Evolutionary conservation across 2,113 vertebrate species (phyloP).

Genomic region (Oncorhynchus nerka): DNA sequence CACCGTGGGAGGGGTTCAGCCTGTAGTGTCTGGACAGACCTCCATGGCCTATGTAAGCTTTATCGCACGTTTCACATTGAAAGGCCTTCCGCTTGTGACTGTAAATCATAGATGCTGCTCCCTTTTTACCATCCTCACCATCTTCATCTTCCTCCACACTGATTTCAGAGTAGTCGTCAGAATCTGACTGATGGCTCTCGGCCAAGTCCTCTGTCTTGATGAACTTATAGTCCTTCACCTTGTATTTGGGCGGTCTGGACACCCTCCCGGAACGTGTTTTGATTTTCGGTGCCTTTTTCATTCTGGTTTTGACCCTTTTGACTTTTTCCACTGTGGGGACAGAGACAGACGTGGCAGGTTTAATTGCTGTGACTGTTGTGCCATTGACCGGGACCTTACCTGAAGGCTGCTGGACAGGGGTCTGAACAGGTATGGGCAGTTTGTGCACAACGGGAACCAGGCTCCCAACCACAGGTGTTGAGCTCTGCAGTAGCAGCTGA

Average conservation of each 20-base stretch:
- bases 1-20: conserved; percentile 85
- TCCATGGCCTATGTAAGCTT: conserved; percentile 90
- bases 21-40: conserved; percentile 91
- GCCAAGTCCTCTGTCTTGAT: conserved; percentile 93
- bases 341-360: not conserved
- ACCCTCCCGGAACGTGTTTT: conserved; percentile 92
- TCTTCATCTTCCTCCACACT: conserved; percentile 88
- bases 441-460: conserved; percentile 71
- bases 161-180: conserved; percentile 94
- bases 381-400: conserved; percentile 25
- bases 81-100: conserved; percentile 82
- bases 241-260: conserved; percentile 92
- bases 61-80: conserved; percentile 87
- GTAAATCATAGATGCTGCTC: conserved; percentile 45
- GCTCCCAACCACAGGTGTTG: conserved; percentile 65
- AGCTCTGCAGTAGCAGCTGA: conserved; percentile 77
- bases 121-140: conserved; percentile 56
- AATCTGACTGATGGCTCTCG: conserved; percentile 87
- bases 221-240: conserved; percentile 96
- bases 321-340: conserved; percentile 39
- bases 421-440: conserved; percentile 29
- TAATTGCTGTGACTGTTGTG: not conserved
- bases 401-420: conserved; percentile 16
- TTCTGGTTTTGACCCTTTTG: conserved; percentile 69
- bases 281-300: conserved; percentile 83